Base-by-base conservation (phyloP, 2,888 invertebrate species). In the Pheosia tremula region DNA sequence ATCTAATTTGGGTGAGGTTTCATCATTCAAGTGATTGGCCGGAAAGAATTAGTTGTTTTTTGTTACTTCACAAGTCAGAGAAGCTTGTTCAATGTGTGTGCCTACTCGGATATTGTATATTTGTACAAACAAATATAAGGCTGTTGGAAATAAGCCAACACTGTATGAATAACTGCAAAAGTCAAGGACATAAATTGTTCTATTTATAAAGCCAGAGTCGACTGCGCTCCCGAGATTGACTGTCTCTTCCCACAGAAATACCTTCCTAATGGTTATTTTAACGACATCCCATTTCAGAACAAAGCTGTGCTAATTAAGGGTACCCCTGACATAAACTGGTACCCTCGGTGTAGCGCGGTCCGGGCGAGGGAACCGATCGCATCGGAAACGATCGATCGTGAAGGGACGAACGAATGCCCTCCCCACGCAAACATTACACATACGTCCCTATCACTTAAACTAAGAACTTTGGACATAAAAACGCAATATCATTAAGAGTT, bases 231-330 rank as follows among this genome's bases (percentile, higher is more conserved):
- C 58, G 69, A 63, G 77, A 71, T 74, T 69, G 67, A 67, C 58
- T 74, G 74, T 59, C 59, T 68, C 67, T 52, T 41, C 36, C 66
- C 69, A 65, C 69, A 64, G 70, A 72, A 70, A 75, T 69, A 70
- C 65, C 60, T 49, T 58, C 63, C 71, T 77, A 81, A 79, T 76
- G 76, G 75, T 68, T 71, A 72, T 72, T 79, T 78, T 76, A 80
- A 83, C 79, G 77, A 81, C 70, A 71, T 78, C 77, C 81, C 78
- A 78, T 77, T 79, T 71, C 66, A 72, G 74, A 72, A 72, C 76
- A 77, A 83, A 81, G 78, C 81, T 71, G 78, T 74, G 80, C 79
- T 83, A 83, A 83, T 83, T 80, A 81, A 63, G 68, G 61, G 72
- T 74, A 74, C 77, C 71, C 70, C 63, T 57, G 59, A 66, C 64